Evolutionary conservation across 1,140 invertebrate genomes (phyloP), one percentile per base, ranked within the genome.

Genomic region (Sycophaga agraensis): DNA sequence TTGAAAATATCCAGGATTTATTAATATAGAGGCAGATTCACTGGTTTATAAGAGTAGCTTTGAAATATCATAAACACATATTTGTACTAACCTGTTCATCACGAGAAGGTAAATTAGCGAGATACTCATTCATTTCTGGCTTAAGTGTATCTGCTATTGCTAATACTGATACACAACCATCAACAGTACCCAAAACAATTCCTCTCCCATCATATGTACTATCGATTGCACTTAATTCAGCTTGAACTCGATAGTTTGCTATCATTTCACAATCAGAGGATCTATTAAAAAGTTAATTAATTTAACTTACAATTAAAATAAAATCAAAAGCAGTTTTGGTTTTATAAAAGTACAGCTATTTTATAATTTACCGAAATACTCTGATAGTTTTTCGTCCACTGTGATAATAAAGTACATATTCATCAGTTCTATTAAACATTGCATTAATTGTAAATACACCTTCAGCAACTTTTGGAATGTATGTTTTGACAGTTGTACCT

Each of bases 391-490:
- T 93, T 64, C 91, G 87, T 8, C 93, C 93, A 67, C 93, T 95
- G 73, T 98, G 96, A 70, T 98, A 98, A 76, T 99, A 99, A 3
- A 98, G 83, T 5, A 98, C 95, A 70, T 99, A 97, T 67, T 96
- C 89, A 70, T 98, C 94, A 9, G 91, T 96, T 64, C 89, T 89
- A 37, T 94, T 97, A 74, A 99, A 99, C 80, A 92, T 88, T 46
- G 93, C 93, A 65, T 95, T 92, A 21, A 98, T 93, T 12, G 91
- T 94, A 75, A 98, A 98, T 0, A 99, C 96, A 2, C 97, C 97
- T 80, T 99, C 96, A 8, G 96, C 95, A 0, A 97, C 90, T 77
- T 91, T 88, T 1, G 92, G 91, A 63, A 98, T 96, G 48, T 95
- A 91, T 0, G 91, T 94, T 72, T 89, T 88, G 0, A 93, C 87